Percentiles rank a stretch among this genome's conserved stretches.
Evolutionary conservation across 2,888 invertebrate genomes (phyloP).

Genomic region (Phania funesta): DNA sequence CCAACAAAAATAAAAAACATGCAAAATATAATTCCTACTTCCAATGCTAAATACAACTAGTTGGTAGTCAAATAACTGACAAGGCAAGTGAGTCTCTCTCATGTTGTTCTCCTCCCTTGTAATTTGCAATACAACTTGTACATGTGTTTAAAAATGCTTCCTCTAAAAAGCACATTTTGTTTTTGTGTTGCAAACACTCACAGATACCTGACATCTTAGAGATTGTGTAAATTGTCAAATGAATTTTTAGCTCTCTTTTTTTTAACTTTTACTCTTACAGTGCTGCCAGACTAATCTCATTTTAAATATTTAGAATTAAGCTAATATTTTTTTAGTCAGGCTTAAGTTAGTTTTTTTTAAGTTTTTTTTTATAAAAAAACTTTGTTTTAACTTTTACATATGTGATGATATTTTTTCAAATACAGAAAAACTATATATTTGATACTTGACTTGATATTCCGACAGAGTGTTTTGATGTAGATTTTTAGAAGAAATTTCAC

Average conservation of each 20-base stretch:
- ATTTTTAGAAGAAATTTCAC: too few relatives aligned
- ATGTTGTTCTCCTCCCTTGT: constrained; percentile 24
- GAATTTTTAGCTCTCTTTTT: too few relatives aligned
- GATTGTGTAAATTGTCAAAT: constrained; percentile 17
- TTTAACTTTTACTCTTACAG: too few relatives aligned
- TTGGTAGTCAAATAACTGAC: constrained; percentile 58
- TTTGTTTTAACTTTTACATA: too few relatives aligned
- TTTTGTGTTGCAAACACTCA: constrained; percentile 5
- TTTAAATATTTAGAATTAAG: too few relatives aligned
- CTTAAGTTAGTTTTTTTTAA: too few relatives aligned
- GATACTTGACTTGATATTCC: too few relatives aligned
- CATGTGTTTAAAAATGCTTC: constrained; percentile 48
- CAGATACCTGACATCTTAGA: constrained; percentile 19
- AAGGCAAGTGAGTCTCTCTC: constrained; percentile 59
- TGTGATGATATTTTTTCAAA: too few relatives aligned
- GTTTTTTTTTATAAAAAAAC: too few relatives aligned
- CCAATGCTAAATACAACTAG: neutral
- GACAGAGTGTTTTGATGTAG: too few relatives aligned
- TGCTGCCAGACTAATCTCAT: neutral
- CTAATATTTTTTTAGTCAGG: too few relatives aligned
- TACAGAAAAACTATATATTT: too few relatives aligned
- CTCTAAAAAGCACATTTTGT: constrained; percentile 8
- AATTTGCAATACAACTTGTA: constrained; percentile 35
- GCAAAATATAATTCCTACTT: constrained; percentile 13
- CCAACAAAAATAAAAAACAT: constrained; percentile 10